Conservation (phyloP, 1,140 invertebrate species). For the Penaeus vannamei region DNA sequence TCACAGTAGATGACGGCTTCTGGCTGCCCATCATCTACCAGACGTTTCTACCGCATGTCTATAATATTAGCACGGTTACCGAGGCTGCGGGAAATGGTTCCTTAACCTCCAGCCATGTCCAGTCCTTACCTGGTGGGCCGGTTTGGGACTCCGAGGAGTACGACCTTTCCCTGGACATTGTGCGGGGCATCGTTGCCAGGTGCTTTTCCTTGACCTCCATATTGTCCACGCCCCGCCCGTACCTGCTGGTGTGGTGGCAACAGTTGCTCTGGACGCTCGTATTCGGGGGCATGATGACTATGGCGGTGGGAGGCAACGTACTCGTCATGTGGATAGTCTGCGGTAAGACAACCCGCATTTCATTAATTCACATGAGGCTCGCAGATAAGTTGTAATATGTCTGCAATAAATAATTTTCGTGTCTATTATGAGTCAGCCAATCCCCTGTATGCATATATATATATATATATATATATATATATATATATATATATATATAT, state of each 20-base stretch:
- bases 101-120: background rate
- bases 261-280: slow-evolving; percentile 57
- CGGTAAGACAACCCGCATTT: slow-evolving; percentile 30
- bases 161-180: background rate
- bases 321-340: slow-evolving; percentile 60
- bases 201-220: slow-evolving; percentile 36
- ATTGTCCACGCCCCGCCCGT: slow-evolving; percentile 31
- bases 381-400: background rate
- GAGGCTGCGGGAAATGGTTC: background rate
- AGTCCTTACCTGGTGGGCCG: background rate
- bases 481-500: background rate
- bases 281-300: slow-evolving; percentile 54
- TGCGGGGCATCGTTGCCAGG: background rate
- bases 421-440: background rate
- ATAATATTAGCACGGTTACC: too few species aligned
- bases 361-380: background rate
- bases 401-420: background rate
- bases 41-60: background rate
- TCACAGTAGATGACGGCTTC: background rate
- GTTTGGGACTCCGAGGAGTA: background rate
- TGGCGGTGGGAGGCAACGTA: slow-evolving; percentile 51
- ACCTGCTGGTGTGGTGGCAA: slow-evolving; percentile 55
- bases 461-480: background rate
- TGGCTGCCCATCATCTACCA: slow-evolving; percentile 29
- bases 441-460: background rate